These are phyloP conservation scores for Fragum sueziense DNA, from an alignment of 2,888 invertebrate genomes.

Conservation along the genomic window DNA sequence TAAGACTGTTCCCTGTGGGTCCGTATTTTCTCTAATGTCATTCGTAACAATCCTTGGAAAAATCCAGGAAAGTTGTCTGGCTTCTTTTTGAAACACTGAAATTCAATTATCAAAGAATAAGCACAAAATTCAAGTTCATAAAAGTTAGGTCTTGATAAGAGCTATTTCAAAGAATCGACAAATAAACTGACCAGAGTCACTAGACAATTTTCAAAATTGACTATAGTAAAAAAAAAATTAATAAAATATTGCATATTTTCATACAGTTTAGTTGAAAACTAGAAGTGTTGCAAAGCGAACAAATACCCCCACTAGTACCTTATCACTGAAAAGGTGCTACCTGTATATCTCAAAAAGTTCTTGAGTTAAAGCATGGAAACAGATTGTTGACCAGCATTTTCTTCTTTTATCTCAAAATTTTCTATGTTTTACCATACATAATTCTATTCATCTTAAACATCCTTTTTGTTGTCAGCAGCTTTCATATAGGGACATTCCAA, in stretches of 20 bases:
- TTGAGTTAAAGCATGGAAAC: too few relatives aligned
- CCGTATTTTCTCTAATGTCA: constrained; percentile 86
- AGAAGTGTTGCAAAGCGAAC: too few relatives aligned
- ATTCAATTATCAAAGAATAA: constrained; percentile 41
- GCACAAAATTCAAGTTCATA: background rate
- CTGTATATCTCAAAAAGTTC: too few relatives aligned
- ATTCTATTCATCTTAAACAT: too few relatives aligned
- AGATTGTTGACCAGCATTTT: too few relatives aligned
- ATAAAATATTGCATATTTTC: background rate
- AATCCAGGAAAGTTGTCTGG: constrained; percentile 85
- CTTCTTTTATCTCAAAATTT: too few relatives aligned
- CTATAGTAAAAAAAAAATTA: background rate
- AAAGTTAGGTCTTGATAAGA: too few relatives aligned
- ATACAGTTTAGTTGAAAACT: too few relatives aligned
- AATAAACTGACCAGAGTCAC: background rate
- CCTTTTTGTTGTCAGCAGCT: background rate
- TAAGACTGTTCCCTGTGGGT: constrained; percentile 90
- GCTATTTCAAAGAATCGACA: background rate
- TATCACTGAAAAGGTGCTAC: too few relatives aligned
- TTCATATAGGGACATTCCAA: background rate
- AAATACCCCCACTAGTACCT: too few relatives aligned
- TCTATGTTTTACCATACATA: too few relatives aligned
- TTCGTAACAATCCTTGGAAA: constrained; percentile 81
- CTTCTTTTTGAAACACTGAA: constrained; percentile 89
- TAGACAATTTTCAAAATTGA: background rate